Conservation (phyloP, 2,113 vertebrate species). For the Solenodon paradoxus region DNA sequence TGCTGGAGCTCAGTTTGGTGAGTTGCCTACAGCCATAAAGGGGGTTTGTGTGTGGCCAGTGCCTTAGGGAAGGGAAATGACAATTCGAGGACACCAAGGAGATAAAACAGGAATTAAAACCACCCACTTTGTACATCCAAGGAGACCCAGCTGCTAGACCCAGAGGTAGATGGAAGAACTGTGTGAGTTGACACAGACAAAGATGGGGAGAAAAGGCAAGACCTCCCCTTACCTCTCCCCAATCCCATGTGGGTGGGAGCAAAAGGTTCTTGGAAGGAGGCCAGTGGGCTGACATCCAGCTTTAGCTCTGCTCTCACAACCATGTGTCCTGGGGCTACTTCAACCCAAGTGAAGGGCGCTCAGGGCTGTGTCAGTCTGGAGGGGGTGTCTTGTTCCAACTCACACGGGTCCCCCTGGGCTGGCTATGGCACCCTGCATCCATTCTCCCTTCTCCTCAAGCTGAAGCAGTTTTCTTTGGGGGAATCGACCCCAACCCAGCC, state of each 20-base stretch:
- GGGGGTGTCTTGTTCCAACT: neutral
- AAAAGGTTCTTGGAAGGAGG: neutral
- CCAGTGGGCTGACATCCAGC: too few species aligned
- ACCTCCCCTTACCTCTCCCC: neutral
- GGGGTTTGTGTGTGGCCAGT: neutral
- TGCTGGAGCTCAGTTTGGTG: neutral
- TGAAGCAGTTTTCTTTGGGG: neutral
- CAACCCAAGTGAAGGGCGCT: too few species aligned
- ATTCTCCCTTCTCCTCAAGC: neutral
- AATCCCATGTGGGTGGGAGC: too few species aligned
- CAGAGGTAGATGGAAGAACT: neutral
- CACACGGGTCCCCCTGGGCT: neutral
- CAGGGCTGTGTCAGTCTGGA: neutral
- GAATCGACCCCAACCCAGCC: neutral
- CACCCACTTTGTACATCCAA: neutral
- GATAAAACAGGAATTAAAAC: neutral
- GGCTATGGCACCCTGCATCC: too few species aligned
- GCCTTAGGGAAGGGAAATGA: neutral
- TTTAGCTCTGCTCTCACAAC: neutral
- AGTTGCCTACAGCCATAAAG: slow-evolving; percentile 48
- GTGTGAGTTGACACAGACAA: neutral
- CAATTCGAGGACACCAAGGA: neutral
- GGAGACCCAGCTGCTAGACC: too few species aligned
- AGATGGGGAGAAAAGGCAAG: neutral
- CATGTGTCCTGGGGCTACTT: neutral